Evolutionary conservation across 2,797 vertebrate genomes (phyloP).

Genomic region (Onychomys leucogaster): DNA sequence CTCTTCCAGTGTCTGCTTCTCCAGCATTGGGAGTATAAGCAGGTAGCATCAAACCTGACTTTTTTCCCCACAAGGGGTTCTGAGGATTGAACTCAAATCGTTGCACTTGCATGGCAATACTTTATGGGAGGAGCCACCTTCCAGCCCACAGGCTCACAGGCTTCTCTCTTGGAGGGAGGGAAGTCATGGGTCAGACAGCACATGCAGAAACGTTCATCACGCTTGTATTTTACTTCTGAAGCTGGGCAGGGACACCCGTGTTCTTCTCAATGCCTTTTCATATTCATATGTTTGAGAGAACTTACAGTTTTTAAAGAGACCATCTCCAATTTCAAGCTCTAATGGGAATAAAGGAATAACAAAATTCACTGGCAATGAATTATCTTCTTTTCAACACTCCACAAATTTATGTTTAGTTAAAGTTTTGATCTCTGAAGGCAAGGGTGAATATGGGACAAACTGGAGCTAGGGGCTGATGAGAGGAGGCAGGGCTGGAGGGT

Average conservation of each 20-base stretch:
- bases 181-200: not conserved
- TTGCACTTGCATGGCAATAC: not conserved
- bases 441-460: not conserved
- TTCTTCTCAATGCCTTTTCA: not conserved
- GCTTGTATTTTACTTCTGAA: conserved; percentile 41
- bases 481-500: not conserved
- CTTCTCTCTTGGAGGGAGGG: not conserved
- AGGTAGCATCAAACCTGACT: not conserved
- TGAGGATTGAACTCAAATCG: not conserved
- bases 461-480: not conserved
- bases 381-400: not conserved
- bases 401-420: not conserved
- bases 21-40: not conserved
- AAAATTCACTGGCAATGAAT: not conserved
- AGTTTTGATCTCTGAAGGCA: not conserved
- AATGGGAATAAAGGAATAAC: not conserved
- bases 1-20: not conserved
- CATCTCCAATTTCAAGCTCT: not conserved
- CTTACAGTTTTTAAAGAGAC: not conserved
- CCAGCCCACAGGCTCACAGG: not conserved
- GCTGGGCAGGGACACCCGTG: not conserved
- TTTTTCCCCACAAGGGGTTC: not conserved
- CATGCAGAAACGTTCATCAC: not conserved
- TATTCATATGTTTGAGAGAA: not conserved
- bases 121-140: not conserved